Evolutionary conservation across 1,140 invertebrate species (phyloP), one percentile per base, ranked within the genome.

Genomic region (Papilio xuthus): DNA sequence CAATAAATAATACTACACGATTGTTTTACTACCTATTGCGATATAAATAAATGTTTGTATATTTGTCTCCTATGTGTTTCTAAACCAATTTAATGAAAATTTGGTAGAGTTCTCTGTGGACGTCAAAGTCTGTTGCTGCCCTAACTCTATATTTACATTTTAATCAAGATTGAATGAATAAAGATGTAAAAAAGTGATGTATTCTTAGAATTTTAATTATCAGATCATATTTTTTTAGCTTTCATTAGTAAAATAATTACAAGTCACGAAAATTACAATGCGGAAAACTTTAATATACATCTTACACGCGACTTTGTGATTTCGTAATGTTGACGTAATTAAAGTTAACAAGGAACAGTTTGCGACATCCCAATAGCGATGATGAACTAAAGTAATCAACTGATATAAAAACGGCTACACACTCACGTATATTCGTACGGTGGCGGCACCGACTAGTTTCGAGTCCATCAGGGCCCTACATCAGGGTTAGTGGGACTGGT

Each of bases 251-350:
- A 26, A 12, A 13, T 67, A 67, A 67, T 67, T 67, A 67, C 26
- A 67, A 67, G 60, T 67, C 60, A 67, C 60, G 60, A 67, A 67
- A 67, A 67, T 67, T 67, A 32, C 26, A 15, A 28, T 67, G 60
- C 60, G 60, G 60, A 67, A 67, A 67, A 67, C 60, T 4, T 67
- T 67, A 67, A 67, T 67, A 15, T 67, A 67, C 60, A 8, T 67
- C 26, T 67, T 67, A 67, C 60, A 67, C 60, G 60, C 60, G 60
- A 67, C 26, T 28, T 67, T 8, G 32, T 67, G 18, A 12, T 13
- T 32, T 23, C 26, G 13, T 15, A 15, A 67, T 28, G 26, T 67
- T 67, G 23, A 67, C 60, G 15, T 67, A 28, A 63, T 63, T 4
- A 12, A 56, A 26, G 23, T 28, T 18, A 67, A 67, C 60, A 67